phyloP scores from a whole-genome alignment of 2,797 vertebrate species.

The Potorous gilbertii region DNA sequence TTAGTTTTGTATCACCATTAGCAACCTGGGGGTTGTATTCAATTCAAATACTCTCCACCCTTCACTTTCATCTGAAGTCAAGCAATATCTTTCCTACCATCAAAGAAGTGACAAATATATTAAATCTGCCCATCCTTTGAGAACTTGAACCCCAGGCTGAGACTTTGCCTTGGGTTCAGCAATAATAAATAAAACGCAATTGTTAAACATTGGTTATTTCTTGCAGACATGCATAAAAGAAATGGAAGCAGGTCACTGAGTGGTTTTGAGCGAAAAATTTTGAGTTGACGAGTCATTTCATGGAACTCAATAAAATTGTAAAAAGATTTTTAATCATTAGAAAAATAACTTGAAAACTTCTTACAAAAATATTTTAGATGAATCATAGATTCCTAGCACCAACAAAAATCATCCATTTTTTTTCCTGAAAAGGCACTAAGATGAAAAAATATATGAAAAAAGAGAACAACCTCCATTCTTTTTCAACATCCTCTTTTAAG shows the following conservation, averaged over 20 bases:
- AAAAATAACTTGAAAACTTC: constrained; percentile 12
- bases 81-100: constrained; percentile 77
- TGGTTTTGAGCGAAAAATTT: constrained; percentile 23
- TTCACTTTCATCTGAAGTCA: constrained; percentile 78
- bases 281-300: background rate
- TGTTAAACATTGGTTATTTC: constrained; percentile 75
- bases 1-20: constrained; percentile 70
- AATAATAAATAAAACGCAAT: constrained; percentile 82
- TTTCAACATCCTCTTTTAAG: background rate
- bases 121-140: constrained; percentile 84
- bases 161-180: constrained; percentile 80
- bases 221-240: constrained; percentile 62
- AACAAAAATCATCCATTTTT: background rate
- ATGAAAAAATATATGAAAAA: background rate
- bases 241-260: constrained; percentile 36
- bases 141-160: constrained; percentile 81
- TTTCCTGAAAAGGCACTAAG: background rate
- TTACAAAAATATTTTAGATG: constrained; percentile 17
- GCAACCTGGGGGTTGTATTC: constrained; percentile 67
- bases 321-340: constrained; percentile 26
- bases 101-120: constrained; percentile 84
- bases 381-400: constrained; percentile 19
- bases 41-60: constrained; percentile 69
- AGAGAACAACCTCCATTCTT: background rate
- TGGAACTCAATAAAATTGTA: constrained; percentile 48